Percentiles rank a stretch among this genome's conserved stretches.
Conservation (phyloP, 2,888 invertebrate genomes). For the Cephus rjabovi region DNA sequence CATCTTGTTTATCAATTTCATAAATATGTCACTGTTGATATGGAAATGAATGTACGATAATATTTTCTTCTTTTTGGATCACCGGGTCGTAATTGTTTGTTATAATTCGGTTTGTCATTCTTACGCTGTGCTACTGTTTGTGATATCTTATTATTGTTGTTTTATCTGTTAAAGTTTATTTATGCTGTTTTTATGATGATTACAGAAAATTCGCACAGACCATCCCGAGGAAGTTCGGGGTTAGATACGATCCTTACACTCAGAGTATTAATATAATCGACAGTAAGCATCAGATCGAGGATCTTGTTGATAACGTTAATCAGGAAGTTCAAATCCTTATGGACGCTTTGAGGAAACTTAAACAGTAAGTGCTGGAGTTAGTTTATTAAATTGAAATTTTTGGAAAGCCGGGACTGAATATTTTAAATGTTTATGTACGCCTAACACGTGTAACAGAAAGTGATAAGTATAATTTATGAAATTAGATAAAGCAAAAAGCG, state of each 20-base stretch:
- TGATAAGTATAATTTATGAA: not conserved
- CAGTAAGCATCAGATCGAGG: constrained; percentile 88
- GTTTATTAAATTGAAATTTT: not conserved
- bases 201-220: constrained; percentile 90
- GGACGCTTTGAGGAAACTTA: constrained; percentile 81
- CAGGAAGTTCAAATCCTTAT: constrained; percentile 83
- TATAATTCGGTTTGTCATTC: too few relatives aligned
- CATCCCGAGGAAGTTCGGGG: constrained; percentile 92
- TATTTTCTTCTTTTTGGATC: too few relatives aligned
- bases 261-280: constrained; percentile 94
- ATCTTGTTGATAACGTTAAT: constrained; percentile 83
- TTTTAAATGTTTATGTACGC: not conserved
- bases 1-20: too few relatives aligned
- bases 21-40: too few relatives aligned
- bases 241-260: constrained; percentile 96
- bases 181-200: constrained; percentile 34
- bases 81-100: too few relatives aligned
- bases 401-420: not conserved
- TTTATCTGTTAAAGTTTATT: too few relatives aligned
- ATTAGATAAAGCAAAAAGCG: not conserved
- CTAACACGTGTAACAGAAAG: not conserved
- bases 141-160: too few relatives aligned
- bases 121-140: too few relatives aligned
- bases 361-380: constrained; percentile 52
- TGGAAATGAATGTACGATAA: too few relatives aligned